Conservation (phyloP, 1,140 invertebrate genomes). For the Drosophila pruinosa region DNA sequence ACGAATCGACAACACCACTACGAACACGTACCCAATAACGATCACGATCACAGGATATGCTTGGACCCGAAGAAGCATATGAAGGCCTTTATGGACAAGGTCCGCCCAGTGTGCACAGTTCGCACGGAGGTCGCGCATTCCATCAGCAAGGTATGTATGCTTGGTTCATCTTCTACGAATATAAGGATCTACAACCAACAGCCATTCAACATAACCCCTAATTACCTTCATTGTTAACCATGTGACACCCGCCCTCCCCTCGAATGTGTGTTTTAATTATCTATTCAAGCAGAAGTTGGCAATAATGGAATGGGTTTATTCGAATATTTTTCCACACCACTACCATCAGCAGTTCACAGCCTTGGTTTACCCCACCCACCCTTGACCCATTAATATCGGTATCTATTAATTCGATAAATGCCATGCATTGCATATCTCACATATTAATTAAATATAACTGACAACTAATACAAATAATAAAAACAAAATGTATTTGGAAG, state of each 20-base stretch:
- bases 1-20: no score
- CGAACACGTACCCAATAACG: slow-evolving; percentile 12
- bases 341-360: neutral
- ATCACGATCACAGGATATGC: slow-evolving; percentile 90
- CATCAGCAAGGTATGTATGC: slow-evolving; percentile 89
- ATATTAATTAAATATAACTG: no score
- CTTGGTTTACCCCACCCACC: neutral
- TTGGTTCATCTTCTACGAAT: slow-evolving; percentile 14
- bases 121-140: slow-evolving; percentile 89
- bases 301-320: neutral
- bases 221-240: neutral
- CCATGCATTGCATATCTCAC: no score
- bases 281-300: neutral
- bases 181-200: slow-evolving; percentile 22
- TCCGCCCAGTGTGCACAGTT: slow-evolving; percentile 91
- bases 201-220: neutral
- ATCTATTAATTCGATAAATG: no score
- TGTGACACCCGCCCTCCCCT: neutral
- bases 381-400: neutral
- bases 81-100: slow-evolving; percentile 95
- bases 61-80: slow-evolving; percentile 95
- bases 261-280: neutral
- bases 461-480: no score
- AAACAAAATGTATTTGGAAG: no score
- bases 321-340: neutral